These are phyloP conservation scores for Gymnothorax reevesii DNA, from an alignment of 2,797 vertebrate species.

Conservation along the genomic window DNA sequence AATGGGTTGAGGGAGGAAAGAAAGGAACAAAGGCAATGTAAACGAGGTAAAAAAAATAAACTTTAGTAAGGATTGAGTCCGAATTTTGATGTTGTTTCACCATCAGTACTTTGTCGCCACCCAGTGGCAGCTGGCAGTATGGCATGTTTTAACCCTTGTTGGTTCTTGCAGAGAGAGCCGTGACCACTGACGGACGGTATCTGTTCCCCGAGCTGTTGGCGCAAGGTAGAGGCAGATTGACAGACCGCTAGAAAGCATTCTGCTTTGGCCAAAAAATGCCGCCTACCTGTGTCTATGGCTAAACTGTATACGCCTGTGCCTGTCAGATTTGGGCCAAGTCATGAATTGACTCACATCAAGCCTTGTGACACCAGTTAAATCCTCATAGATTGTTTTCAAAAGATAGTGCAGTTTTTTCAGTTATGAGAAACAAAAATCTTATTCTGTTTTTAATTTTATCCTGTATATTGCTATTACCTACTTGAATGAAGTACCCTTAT, in stretches of 20 bases:
- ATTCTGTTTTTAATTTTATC: not conserved
- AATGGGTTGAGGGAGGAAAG: no score
- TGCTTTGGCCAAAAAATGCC: not conserved
- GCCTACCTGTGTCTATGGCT: not conserved
- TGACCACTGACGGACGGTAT: conserved; percentile 90
- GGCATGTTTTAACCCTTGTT: conserved; percentile 55
- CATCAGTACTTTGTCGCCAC: conserved; percentile 24
- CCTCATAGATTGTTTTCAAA: not conserved
- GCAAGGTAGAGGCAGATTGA: conserved; percentile 79
- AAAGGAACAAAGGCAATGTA: no score
- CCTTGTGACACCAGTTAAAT: not conserved
- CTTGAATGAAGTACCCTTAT: no score
- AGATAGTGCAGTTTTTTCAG: not conserved
- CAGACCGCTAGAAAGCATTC: conserved; percentile 30
- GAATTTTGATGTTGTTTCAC: not conserved
- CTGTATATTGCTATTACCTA: no score
- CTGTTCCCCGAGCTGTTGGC: conserved; percentile 85
- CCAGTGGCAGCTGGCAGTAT: not conserved
- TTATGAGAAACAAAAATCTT: not conserved
- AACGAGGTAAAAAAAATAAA: no score
- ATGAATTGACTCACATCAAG: not conserved
- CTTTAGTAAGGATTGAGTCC: not conserved
- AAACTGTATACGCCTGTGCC: conserved; percentile 39
- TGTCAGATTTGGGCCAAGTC: conserved; percentile 31
- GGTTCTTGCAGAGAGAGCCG: conserved; percentile 84